Percentiles rank a stretch among this genome's conserved stretches.
These are phyloP conservation scores for Gymnarchus niloticus DNA, from an alignment of 2,113 vertebrate species.

Conservation along the genomic window DNA sequence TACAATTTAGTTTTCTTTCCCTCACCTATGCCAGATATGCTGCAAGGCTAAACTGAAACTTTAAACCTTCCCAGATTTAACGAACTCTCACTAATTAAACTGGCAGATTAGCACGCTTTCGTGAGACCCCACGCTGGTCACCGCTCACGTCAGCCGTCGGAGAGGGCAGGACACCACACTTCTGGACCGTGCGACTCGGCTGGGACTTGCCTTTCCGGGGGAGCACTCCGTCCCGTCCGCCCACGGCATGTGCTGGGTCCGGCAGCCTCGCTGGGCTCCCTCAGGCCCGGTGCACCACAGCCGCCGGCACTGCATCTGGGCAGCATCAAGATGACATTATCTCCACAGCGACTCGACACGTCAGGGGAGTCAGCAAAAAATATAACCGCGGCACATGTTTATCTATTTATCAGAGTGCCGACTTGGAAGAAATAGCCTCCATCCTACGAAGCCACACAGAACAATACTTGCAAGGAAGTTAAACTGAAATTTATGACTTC, in stretches of 20 bases:
- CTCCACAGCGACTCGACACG: background rate
- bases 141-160: too few species aligned
- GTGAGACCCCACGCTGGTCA: too few species aligned
- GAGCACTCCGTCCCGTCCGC: conserved; percentile 94
- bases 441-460: background rate
- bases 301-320: conserved; percentile 87
- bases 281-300: conserved; percentile 92
- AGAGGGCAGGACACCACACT: too few species aligned
- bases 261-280: conserved; percentile 83
- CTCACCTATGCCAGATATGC: conserved; percentile 1
- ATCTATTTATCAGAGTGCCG: conserved; percentile 6
- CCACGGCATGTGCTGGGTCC: conserved; percentile 96
- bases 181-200: background rate
- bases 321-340: conserved; percentile 30
- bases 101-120: too few species aligned
- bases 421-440: background rate
- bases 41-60: background rate
- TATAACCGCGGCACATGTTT: conserved; percentile 12
- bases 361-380: conserved; percentile 18
- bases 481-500: background rate
- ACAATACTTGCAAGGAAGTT: conserved; percentile 9
- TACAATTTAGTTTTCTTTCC: conserved; percentile 20
- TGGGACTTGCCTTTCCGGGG: conserved; percentile 74
- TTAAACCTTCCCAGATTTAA: background rate
- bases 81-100: background rate